Evolutionary conservation across 2,797 vertebrate genomes (phyloP).

Genomic region (Merluccius polli): DNA sequence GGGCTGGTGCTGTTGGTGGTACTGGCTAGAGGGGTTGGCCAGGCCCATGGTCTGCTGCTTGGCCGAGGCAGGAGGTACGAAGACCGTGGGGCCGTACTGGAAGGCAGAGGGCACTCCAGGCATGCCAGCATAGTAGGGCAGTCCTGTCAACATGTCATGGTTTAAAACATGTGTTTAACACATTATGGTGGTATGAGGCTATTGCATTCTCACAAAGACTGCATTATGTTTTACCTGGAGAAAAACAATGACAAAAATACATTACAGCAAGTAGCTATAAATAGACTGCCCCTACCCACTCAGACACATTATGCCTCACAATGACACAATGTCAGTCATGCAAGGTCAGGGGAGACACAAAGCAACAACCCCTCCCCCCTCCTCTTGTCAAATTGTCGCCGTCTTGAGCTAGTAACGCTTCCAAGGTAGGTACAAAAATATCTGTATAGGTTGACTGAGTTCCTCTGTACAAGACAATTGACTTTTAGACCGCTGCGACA

Average conservation of each 20-base stretch:
- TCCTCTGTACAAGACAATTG: no score
- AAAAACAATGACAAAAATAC: no score
- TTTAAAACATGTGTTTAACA: not conserved
- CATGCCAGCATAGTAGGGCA: slow-evolving; percentile 90
- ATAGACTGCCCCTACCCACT: not conserved
- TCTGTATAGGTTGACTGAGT: no score
- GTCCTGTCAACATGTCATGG: slow-evolving; percentile 55
- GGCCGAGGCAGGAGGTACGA: slow-evolving; percentile 89
- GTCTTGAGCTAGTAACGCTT: no score
- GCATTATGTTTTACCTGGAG: not conserved
- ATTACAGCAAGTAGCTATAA: not conserved
- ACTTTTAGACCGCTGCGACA: no score
- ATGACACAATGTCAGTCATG: not conserved
- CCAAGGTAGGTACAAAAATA: no score
- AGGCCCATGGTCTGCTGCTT: slow-evolving; percentile 88
- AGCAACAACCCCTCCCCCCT: no score
- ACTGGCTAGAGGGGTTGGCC: slow-evolving; percentile 79
- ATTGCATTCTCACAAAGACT: not conserved
- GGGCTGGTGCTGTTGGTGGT: slow-evolving; percentile 87
- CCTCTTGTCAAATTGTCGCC: no score
- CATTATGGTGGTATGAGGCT: not conserved
- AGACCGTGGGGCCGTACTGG: slow-evolving; percentile 92
- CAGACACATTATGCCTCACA: not conserved
- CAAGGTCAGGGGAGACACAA: not conserved
- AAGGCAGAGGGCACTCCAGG: slow-evolving; percentile 91